Evolutionary conservation across 2,797 vertebrate genomes (phyloP).

Genomic region (Centropyge bicolor): DNA sequence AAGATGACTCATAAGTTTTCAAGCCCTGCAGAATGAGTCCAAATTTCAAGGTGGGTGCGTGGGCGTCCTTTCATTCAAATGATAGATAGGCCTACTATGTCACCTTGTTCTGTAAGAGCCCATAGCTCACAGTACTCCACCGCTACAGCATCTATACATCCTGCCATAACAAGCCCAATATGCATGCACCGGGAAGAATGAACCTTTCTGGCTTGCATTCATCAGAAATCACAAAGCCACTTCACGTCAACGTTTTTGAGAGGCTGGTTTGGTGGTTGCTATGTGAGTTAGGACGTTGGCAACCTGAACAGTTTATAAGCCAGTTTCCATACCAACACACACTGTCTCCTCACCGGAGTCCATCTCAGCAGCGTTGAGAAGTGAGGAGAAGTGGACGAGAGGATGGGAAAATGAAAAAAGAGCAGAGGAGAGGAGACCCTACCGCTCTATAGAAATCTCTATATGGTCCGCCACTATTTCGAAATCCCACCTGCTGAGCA

Average conservation of each 20-base stretch:
- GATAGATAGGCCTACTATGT: not conserved
- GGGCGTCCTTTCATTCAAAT: constrained; percentile 42
- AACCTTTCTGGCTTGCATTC: constrained; percentile 51
- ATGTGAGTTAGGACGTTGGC: constrained; percentile 75
- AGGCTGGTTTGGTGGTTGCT: constrained; percentile 74
- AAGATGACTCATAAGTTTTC: constrained; percentile 60
- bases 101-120: constrained; percentile 24
- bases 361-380: constrained; percentile 37
- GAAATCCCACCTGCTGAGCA: constrained; percentile 7
- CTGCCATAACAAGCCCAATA: constrained; percentile 23
- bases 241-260: constrained; percentile 56
- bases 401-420: constrained; percentile 25
- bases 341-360: constrained; percentile 53
- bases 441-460: constrained; percentile 24
- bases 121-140: not conserved
- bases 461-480: constrained; percentile 3
- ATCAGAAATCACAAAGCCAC: constrained; percentile 56
- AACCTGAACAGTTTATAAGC: constrained; percentile 75
- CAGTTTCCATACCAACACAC: constrained; percentile 84
- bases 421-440: constrained; percentile 5
- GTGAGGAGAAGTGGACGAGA: constrained; percentile 33
- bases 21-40: constrained; percentile 25
- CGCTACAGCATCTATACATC: constrained; percentile 10
- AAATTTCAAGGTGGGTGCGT: constrained; percentile 43
- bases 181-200: constrained; percentile 25